Conservation (phyloP, 2,797 vertebrate genomes). For the Pipistrellus pygmaeus region DNA sequence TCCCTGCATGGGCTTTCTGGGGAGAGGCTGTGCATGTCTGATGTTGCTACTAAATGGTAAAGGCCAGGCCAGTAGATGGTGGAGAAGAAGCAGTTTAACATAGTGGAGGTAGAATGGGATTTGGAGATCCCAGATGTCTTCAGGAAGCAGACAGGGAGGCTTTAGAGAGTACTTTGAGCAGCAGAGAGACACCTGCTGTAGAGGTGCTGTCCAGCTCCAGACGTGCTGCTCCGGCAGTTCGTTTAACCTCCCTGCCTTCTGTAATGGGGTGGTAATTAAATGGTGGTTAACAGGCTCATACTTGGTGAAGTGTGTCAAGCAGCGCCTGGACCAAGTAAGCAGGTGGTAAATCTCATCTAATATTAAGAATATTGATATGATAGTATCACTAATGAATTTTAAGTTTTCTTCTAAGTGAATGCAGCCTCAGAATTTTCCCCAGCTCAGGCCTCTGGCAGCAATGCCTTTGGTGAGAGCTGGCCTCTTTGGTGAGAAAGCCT, state of each 20-base stretch:
- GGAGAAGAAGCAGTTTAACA: not conserved
- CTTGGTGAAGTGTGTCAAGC: accelerated
- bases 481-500: not conserved
- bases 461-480: not conserved
- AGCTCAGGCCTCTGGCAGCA: not conserved
- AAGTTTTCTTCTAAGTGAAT: not conserved
- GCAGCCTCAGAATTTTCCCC: not conserved
- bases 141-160: not conserved
- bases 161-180: not conserved
- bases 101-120: no score
- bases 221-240: accelerated
- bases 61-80: not conserved
- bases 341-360: not conserved
- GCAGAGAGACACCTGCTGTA: not conserved
- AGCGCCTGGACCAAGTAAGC: not conserved
- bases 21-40: not conserved
- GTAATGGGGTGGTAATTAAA: no score
- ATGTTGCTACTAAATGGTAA: not conserved
- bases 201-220: not conserved
- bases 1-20: not conserved
- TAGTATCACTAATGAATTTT: not conserved
- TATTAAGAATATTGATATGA: not conserved
- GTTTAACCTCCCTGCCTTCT: not conserved
- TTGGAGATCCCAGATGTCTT: not conserved
- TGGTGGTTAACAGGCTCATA: not conserved